These are phyloP conservation scores for Terrapene triunguis DNA, from an alignment of 2,113 vertebrate species.

Conservation along the genomic window DNA sequence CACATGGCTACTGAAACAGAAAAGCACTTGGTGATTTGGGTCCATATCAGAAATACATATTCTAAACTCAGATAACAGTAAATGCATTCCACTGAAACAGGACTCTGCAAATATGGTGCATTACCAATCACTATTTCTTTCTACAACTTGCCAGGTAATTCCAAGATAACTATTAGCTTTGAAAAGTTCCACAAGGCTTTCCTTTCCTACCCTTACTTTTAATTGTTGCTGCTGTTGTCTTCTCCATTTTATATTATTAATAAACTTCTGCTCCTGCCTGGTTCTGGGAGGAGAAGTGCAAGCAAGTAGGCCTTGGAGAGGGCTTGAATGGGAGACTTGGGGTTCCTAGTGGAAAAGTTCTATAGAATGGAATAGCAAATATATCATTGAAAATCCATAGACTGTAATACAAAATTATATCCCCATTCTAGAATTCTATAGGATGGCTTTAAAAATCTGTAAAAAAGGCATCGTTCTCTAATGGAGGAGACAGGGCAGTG, in stretches of 20 bases:
- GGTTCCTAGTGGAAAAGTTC: neutral
- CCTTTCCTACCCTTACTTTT: neutral
- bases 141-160: neutral
- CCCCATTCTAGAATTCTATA: neutral
- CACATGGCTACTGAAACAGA: neutral
- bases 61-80: neutral
- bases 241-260: neutral
- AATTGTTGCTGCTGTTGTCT: neutral
- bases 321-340: neutral
- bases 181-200: neutral
- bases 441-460: accelerated
- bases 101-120: neutral
- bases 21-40: neutral
- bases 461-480: neutral
- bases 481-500: neutral
- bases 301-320: neutral
- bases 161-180: neutral
- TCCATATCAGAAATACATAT: neutral
- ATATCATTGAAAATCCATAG: neutral
- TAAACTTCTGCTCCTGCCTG: neutral
- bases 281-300: neutral
- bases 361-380: neutral
- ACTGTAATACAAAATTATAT: neutral
- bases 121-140: neutral
- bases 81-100: neutral